Evolutionary conservation across 2,888 invertebrate species (phyloP), one percentile per base, ranked within the genome.

Genomic region (Cheilosia vulpina): DNA sequence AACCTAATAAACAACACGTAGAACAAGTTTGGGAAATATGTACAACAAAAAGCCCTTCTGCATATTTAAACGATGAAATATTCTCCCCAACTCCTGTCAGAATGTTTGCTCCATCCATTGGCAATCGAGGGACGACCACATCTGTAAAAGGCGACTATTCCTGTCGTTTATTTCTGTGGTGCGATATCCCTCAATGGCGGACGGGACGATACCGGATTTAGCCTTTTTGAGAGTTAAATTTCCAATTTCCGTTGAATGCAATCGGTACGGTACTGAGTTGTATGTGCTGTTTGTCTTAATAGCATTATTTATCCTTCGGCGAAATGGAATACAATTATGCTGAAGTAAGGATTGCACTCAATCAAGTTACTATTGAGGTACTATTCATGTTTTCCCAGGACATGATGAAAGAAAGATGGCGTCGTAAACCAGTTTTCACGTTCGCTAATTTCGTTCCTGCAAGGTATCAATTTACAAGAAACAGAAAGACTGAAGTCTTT

Each of bases 211-310:
- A 41, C 75, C 69, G 84, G 84, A 80, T 60, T 66, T 80, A 47
- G 69, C 53, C 80, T 50, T 65, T 84, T 76, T 63, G 69, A 71
- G 80, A 66, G 75, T 84, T 84, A 76, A 84, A 84, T 80, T 84
- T 84, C 71, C 84, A 84, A 84, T 84, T 84, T 84, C 84, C 84
- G 80, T 34, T 80, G 68, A 84, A 84, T 76, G 47, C 60, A 84
- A 71, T 84, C 50, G 71, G 15, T 21, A 52, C 38, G 60, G 72
- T 52, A 19, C 52, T 79, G 66, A 52, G 47, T 17, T 52, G 11
- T 52, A 43, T 68, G 50, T 73, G 58, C 41, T 17, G 38, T 84
- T 62, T 68, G 79, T 69, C 58, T 53, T 75, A 75, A 69, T 79
- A 79, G 69, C 75, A 84, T 84, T 84, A 69, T 75, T 79, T 69